Evolutionary conservation across 2,888 invertebrate species (phyloP).

Genomic region (Uloborus plumipes): DNA sequence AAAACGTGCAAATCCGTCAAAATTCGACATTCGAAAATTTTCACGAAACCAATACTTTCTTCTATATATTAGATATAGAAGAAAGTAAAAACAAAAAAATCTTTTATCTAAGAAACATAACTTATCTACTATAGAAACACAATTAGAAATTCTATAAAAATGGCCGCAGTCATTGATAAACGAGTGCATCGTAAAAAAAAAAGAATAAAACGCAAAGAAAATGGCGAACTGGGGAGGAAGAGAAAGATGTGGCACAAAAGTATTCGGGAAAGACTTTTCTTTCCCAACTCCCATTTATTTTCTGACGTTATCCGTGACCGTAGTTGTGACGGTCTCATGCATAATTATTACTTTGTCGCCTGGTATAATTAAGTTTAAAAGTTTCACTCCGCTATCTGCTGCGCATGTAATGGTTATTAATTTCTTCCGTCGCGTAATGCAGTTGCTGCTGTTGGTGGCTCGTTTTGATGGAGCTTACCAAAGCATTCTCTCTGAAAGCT

Average conservation of each 20-base stretch:
- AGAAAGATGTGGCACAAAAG: constrained; percentile 11
- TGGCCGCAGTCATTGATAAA: constrained; percentile 25
- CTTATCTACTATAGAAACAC: constrained; percentile 28
- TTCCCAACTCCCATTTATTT: constrained; percentile 44
- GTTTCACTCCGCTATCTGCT: constrained; percentile 32
- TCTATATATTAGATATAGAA: too few species aligned
- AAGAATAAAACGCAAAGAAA: constrained; percentile 5
- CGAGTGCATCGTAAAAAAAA: constrained; percentile 17
- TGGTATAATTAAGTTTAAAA: constrained; percentile 58
- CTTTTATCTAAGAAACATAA: constrained; percentile 20
- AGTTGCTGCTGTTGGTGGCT: too few species aligned
- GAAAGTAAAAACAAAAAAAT: too few species aligned
- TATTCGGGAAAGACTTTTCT: constrained; percentile 29
- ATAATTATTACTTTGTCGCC: constrained; percentile 58
- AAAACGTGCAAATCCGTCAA: too few species aligned
- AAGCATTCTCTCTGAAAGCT: too few species aligned
- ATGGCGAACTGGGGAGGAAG: constrained; percentile 2
- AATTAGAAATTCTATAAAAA: constrained; percentile 23
- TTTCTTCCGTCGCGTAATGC: constrained; percentile 14
- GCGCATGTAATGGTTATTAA: constrained; percentile 51
- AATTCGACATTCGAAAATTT: too few species aligned
- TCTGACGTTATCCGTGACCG: constrained; percentile 32
- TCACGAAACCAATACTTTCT: too few species aligned
- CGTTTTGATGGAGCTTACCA: too few species aligned
- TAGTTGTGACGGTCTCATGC: constrained; percentile 27